Base-by-base conservation (phyloP, 1,140 invertebrate genomes). In the Pseudomyrmex cubaensis region DNA sequence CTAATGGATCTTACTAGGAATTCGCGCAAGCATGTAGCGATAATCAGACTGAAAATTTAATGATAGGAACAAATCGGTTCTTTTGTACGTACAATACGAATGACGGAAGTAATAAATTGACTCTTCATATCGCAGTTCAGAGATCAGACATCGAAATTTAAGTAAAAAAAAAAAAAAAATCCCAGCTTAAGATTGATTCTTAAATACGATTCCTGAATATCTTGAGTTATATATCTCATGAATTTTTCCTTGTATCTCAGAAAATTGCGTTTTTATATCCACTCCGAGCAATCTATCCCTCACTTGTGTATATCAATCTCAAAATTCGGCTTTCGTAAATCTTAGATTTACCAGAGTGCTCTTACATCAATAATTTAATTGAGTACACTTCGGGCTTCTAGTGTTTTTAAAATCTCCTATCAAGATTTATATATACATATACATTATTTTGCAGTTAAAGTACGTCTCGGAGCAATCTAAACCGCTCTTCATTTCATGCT, bases 301-400 rank as follows among this genome's bases (percentile, higher is more conserved):
- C 56, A 70, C 59, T 35, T 59, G 48, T 44, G 44, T 72, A 44
- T 13, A 50, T 70, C 76, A 15, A 72, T 1, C 8, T 17, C 54
- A 48, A 54, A 25, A 70, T 61, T 8, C 2, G 44, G 22, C 59
- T 80, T 70, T 48, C 46, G 70, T 80, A 72, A 61, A 80, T 80
- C 61, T 66, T 72, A 62, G n/a, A 25, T 72, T 72, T 46, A 17
- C n/a, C 5, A 25, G n/a, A 35, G 35, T 35, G 35, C 35, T 35
- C 35, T 35, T 7, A 35, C 35, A 7, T 35, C 35, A 35, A 35
- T 35, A 35, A 35, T 35, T 35, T 35, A 35, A 35, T 35, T 35
- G 35, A 35, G 35, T 35, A 35, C 5, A 35, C 35, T 35, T 35
- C 35, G 35, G 5, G 35, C 3, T 35, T 7, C 35, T 1, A 35